phyloP scores from a whole-genome alignment of 2,113 vertebrate genomes.

The Alaudala cheleensis region DNA sequence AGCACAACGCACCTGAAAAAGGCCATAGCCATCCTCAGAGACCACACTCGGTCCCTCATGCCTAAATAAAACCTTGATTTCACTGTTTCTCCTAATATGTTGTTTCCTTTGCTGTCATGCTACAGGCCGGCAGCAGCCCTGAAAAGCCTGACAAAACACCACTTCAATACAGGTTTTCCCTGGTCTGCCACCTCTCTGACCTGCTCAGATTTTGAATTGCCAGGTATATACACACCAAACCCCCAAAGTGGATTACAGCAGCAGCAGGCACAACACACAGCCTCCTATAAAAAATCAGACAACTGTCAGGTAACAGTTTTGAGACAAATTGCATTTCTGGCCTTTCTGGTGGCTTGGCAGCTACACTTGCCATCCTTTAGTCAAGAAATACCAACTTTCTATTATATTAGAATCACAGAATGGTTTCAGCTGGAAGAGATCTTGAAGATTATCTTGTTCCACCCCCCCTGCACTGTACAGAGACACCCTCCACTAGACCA shows the following conservation, averaged over 20 bases:
- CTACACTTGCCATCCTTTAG: neutral
- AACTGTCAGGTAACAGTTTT: neutral
- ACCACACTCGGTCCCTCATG: rapidly evolving
- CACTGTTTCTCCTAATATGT: rapidly evolving
- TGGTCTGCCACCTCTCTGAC: neutral
- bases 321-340: neutral
- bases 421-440: neutral
- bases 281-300: neutral
- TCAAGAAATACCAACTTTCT: neutral
- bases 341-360: neutral
- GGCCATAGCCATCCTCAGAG: neutral
- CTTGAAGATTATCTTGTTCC: neutral
- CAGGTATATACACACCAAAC: neutral
- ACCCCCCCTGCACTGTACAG: neutral
- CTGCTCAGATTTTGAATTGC: neutral
- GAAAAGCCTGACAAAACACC: neutral
- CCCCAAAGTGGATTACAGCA: neutral
- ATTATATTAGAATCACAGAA: neutral
- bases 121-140: rapidly evolving
- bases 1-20: neutral
- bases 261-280: neutral
- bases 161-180: neutral
- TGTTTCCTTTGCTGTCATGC: rapidly evolving
- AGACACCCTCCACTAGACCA: neutral
- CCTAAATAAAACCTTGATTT: neutral